A percentile compares a stretch with the other conserved stretches of the same genome.
Evolutionary conservation across 2,797 vertebrate genomes (phyloP).

Genomic region (Parauchenoglanis ngamensis): DNA sequence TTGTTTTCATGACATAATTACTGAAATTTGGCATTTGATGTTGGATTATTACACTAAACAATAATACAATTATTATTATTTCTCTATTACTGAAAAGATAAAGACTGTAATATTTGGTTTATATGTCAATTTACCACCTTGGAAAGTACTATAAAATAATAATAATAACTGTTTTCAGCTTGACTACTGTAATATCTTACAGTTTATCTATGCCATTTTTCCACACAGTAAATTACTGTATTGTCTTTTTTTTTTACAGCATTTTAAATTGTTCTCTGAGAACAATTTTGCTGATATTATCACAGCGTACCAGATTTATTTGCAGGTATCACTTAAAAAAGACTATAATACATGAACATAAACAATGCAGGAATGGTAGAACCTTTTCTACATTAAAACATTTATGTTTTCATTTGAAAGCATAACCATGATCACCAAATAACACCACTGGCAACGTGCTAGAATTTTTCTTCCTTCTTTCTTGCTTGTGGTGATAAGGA

Average conservation of each 20-base stretch:
- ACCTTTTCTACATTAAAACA: not conserved
- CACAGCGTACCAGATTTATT: not conserved
- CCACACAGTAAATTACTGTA: not conserved
- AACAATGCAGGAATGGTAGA: not conserved
- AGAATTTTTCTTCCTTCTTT: not conserved
- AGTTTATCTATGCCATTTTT: not conserved
- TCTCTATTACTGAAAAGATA: not conserved
- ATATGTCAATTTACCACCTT: not conserved
- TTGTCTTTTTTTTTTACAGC: not conserved
- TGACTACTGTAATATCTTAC: not conserved
- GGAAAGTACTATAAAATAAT: not conserved
- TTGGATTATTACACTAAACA: not conserved
- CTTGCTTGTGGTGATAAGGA: not conserved
- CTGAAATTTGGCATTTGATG: not conserved
- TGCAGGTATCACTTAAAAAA: not conserved
- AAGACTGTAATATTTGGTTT: not conserved
- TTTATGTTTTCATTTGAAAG: not conserved
- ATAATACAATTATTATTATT: not conserved
- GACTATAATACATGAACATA: not conserved
- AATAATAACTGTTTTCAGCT: not conserved
- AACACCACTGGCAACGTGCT: not conserved
- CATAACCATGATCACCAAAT: conserved; percentile 1
- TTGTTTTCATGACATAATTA: not conserved
- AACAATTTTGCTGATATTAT: not conserved
- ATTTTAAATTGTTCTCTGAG: not conserved